A percentile compares a stretch with the other conserved stretches of the same genome.
phyloP scores from a whole-genome alignment of 1,140 invertebrate genomes.

The Bombus sibiricus region DNA sequence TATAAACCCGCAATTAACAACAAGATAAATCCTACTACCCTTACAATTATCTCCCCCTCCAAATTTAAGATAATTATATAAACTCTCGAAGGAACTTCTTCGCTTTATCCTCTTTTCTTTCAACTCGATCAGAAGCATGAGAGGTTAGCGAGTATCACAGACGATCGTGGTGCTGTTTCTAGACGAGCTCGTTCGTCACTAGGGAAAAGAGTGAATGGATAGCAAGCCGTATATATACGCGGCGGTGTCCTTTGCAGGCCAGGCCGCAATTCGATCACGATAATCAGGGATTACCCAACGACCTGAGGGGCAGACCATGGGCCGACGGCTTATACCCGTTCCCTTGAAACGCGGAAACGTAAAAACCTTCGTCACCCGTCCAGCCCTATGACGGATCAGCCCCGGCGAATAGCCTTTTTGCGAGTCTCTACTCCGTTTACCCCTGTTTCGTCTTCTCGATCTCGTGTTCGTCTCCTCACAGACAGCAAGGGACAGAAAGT shows the following conservation, averaged over 20 bases:
- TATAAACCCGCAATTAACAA: neutral
- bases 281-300: slow-evolving; percentile 67
- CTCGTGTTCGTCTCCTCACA: neutral
- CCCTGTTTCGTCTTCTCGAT: slow-evolving; percentile 18
- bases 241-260: slow-evolving; percentile 38
- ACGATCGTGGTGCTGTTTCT: slow-evolving; percentile 18
- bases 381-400: slow-evolving; percentile 67
- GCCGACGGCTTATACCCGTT: slow-evolving; percentile 50
- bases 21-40: neutral
- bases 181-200: slow-evolving; percentile 38
- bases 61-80: neutral
- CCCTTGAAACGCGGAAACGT: slow-evolving; percentile 59
- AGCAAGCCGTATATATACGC: slow-evolving; percentile 19
- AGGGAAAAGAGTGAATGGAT: slow-evolving; percentile 46
- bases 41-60: neutral
- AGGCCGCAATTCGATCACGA: slow-evolving; percentile 67
- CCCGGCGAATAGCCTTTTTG: slow-evolving; percentile 69
- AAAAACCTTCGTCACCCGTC: slow-evolving; percentile 66
- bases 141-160: neutral
- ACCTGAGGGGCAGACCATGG: slow-evolving; percentile 14
- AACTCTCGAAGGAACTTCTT: neutral
- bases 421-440: slow-evolving; percentile 39
- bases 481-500: slow-evolving; percentile 32
- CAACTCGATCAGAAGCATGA: neutral
- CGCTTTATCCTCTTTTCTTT: neutral